Conservation (phyloP, 2,113 vertebrate genomes). For the Megalops atlanticus region DNA sequence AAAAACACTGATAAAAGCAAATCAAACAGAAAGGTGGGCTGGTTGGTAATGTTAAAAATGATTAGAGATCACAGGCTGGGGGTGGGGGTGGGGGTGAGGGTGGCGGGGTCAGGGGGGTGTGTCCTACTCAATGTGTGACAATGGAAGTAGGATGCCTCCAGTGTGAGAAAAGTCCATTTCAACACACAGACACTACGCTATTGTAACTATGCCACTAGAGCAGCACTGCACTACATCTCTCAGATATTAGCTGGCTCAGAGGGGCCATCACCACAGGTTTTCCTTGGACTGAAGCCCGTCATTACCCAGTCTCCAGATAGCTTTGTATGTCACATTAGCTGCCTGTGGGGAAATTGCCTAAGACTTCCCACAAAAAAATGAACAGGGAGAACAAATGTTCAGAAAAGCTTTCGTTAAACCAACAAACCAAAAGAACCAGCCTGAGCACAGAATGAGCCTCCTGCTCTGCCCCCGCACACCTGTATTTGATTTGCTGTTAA, state of each 20-base stretch:
- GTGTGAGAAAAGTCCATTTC: neutral
- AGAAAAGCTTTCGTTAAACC: too few relatives aligned
- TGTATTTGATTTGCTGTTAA: too few relatives aligned
- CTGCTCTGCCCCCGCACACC: too few relatives aligned
- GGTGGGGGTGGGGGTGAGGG: neutral
- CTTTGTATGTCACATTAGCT: neutral
- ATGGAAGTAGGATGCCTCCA: neutral
- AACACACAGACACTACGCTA: neutral
- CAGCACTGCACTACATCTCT: neutral
- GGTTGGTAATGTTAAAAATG: conserved; percentile 49
- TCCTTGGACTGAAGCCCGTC: neutral
- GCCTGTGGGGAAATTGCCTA: too few relatives aligned
- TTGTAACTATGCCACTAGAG: neutral
- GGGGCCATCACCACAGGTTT: neutral
- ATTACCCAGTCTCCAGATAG: neutral
- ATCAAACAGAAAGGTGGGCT: neutral
- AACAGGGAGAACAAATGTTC: too few relatives aligned
- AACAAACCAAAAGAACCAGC: too few relatives aligned
- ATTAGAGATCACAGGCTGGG: conserved; percentile 36
- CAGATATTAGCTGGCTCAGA: neutral
- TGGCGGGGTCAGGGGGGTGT: neutral
- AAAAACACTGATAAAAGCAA: conserved; percentile 44
- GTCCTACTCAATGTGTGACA: neutral
- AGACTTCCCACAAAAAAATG: too few relatives aligned
- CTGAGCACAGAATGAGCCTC: too few relatives aligned